Conservation (phyloP, 2,113 vertebrate species). For the Daphoenositta chrysoptera region DNA sequence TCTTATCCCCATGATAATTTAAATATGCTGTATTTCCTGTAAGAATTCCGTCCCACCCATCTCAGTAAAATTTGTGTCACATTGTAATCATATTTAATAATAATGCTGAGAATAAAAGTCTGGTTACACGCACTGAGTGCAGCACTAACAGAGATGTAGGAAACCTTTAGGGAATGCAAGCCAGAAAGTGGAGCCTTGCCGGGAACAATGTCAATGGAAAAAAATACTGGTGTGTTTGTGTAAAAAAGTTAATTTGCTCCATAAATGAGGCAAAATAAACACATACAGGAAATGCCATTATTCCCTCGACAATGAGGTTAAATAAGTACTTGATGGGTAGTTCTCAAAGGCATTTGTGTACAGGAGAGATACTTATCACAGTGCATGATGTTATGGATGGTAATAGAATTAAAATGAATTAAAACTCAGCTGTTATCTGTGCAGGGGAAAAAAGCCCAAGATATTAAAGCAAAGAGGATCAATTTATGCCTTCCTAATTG, state of each 20-base stretch:
- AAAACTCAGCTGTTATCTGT: slow-evolving; percentile 48
- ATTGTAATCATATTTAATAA: neutral
- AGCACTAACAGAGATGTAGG: neutral
- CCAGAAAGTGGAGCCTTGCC: neutral
- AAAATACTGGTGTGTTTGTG: neutral
- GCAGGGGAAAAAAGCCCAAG: neutral
- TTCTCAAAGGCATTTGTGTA: slow-evolving; percentile 41
- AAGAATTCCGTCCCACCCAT: neutral
- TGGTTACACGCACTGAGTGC: neutral
- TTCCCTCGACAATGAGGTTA: slow-evolving; percentile 21
- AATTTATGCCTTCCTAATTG: slow-evolving; percentile 51
- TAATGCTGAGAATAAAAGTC: neutral
- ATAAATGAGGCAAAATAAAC: slow-evolving; percentile 40
- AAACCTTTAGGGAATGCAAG: neutral
- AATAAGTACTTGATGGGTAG: slow-evolving; percentile 16
- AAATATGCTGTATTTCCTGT: neutral
- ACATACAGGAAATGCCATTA: slow-evolving; percentile 16
- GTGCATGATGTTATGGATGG: slow-evolving; percentile 10
- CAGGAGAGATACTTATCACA: slow-evolving; percentile 46
- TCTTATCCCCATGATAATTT: neutral
- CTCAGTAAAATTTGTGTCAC: neutral
- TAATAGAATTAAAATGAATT: slow-evolving; percentile 63
- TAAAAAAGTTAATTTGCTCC: slow-evolving; percentile 30
- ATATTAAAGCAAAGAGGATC: slow-evolving; percentile 55
- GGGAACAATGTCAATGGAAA: neutral